A percentile compares a stretch with the other conserved stretches of the same genome.
phyloP scores from a whole-genome alignment of 2,888 invertebrate species.

The Drosophila yooni region DNA sequence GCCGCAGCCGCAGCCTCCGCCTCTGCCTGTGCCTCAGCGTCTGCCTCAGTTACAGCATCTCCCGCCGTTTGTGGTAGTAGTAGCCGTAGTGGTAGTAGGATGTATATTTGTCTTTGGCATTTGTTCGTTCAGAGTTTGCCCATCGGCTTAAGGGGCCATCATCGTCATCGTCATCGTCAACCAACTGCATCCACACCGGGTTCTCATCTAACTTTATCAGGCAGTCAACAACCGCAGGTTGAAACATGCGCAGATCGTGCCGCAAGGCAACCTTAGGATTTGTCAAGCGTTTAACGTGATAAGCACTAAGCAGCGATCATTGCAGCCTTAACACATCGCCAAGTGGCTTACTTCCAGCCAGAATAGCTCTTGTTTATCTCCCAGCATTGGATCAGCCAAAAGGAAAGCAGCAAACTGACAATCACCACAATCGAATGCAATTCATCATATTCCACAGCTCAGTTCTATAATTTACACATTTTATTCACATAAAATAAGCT shows the following conservation, averaged over 20 bases:
- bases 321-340: slow-evolving; percentile 41
- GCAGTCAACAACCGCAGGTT: slow-evolving; percentile 15
- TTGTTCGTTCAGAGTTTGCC: slow-evolving; percentile 56
- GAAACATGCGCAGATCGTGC: slow-evolving; percentile 56
- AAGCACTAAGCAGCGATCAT: slow-evolving; percentile 52
- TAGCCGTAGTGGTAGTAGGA: not conserved
- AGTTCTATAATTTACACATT: not conserved
- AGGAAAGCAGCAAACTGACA: not conserved
- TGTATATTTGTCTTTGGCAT: slow-evolving; percentile 67
- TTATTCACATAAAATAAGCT: not conserved
- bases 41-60: slow-evolving; percentile 13
- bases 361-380: slow-evolving; percentile 13
- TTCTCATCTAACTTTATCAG: slow-evolving; percentile 4
- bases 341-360: slow-evolving; percentile 17
- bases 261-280: slow-evolving; percentile 34
- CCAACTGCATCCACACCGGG: not conserved
- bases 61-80: not conserved
- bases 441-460: not conserved
- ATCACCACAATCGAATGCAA: not conserved
- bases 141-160: slow-evolving; percentile 49
- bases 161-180: slow-evolving; percentile 14
- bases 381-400: not conserved
- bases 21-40: not conserved
- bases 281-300: slow-evolving; percentile 54
- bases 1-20: not conserved